These are phyloP conservation scores for Zosterops pallidus DNA, from an alignment of 2,113 vertebrate species.

Conservation along the genomic window DNA sequence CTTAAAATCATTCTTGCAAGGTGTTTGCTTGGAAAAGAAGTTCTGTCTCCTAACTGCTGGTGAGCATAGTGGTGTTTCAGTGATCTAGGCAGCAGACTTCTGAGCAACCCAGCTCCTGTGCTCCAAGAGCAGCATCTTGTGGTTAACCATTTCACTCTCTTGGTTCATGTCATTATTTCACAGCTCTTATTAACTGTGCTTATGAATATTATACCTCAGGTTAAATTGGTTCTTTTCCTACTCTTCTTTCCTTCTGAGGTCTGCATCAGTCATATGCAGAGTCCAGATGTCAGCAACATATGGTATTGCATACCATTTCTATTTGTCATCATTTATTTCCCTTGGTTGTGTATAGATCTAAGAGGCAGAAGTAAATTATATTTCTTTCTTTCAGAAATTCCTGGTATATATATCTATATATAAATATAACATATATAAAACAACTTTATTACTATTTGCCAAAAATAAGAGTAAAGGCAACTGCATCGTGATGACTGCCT, in stretches of 20 bases:
- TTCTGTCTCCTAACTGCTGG: background rate
- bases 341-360: background rate
- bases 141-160: background rate
- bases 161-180: background rate
- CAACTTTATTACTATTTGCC: background rate
- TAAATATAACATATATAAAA: background rate
- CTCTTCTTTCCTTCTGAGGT: background rate
- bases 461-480: background rate
- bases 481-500: background rate
- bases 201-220: background rate
- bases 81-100: background rate
- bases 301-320: background rate
- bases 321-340: background rate
- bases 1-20: background rate
- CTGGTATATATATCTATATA: background rate
- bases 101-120: background rate
- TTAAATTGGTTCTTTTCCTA: background rate
- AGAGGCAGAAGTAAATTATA: background rate
- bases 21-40: background rate
- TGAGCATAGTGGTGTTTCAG: background rate
- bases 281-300: background rate
- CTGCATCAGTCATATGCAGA: background rate
- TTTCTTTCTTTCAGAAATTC: background rate
- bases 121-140: background rate
- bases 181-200: background rate